Evolutionary conservation across 2,888 invertebrate species (phyloP), one percentile per base, ranked within the genome.

Genomic region (Philereme transversata): DNA sequence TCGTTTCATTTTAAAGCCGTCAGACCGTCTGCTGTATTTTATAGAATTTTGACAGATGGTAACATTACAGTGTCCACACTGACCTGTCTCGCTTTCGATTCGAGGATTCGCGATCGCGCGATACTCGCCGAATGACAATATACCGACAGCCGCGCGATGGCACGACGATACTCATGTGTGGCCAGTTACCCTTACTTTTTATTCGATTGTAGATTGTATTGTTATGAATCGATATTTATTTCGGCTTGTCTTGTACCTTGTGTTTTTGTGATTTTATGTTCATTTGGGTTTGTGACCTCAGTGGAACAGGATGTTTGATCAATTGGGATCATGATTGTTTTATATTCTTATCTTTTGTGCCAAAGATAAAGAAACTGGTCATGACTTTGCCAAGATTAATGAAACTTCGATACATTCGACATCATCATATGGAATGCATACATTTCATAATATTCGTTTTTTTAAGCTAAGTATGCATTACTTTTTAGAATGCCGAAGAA

Each of bases 171-270:
- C 62, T 71, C 77, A 84, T 85, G 87, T 89, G 88, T 88, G 87
- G 83, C 77, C 84, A 83, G 84, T 84, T 88, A 83, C 85, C 85
- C 83, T 83, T 81, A 82, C 86, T 79, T 82, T 81, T 88, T 87
- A 81, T 81, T 82, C 85, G 89, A 89, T 90, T 84, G 72, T 75
- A 79, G 87, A 90, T 90, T 90, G 88, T 88, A 91, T 90, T 91
- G 90, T 88, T 88, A 90, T 87, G 84, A 88, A 84, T 87, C 85
- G 86, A 87, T 87, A 89, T 88, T 86, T 87, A 87, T 89, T 88
- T 88, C 83, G 84, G 81, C 66, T 79, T 81, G 78, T 82, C 79
- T 78, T 77, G 60, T 67, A 76, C 75, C 71, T 70, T 73, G 74
- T 70, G 79, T 84, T 86, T 84, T 86, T 87, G 81, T 82, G 75